A percentile compares a stretch with the other conserved stretches of the same genome.
Conservation (phyloP, 2,797 vertebrate species). For the Masticophis lateralis region DNA sequence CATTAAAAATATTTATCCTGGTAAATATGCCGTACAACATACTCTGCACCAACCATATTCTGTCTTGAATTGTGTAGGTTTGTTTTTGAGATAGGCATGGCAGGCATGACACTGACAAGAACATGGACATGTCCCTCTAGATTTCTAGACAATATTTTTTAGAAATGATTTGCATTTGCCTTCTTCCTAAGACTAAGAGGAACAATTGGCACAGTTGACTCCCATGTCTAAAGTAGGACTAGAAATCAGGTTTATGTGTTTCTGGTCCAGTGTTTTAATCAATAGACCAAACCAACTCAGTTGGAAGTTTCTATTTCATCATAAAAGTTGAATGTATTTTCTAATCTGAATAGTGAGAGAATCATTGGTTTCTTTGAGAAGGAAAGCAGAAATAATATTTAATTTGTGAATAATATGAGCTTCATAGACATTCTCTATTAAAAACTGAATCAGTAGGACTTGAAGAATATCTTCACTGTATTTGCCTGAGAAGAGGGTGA, state of each 20-base stretch:
- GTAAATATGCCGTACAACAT: neutral
- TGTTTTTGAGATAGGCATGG: neutral
- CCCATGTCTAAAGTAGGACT: neutral
- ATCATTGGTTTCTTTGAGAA: neutral
- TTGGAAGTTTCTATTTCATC: neutral
- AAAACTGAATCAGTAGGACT: neutral
- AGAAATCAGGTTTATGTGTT: neutral
- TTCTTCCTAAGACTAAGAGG: neutral
- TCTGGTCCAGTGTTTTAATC: neutral
- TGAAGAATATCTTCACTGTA: neutral
- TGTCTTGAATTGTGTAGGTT: neutral
- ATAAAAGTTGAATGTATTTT: neutral
- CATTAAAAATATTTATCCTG: neutral
- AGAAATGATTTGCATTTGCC: neutral
- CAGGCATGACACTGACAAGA: neutral
- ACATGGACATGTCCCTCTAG: neutral
- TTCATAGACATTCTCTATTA: neutral
- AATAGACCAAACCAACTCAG: neutral
- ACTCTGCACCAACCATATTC: neutral
- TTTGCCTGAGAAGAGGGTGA: neutral
- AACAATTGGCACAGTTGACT: neutral
- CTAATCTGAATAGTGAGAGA: neutral
- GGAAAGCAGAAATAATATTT: neutral
- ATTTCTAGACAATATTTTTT: neutral
- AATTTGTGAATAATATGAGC: neutral